phyloP scores from a whole-genome alignment of 2,113 vertebrate species.

The Rhinogobius similis region DNA sequence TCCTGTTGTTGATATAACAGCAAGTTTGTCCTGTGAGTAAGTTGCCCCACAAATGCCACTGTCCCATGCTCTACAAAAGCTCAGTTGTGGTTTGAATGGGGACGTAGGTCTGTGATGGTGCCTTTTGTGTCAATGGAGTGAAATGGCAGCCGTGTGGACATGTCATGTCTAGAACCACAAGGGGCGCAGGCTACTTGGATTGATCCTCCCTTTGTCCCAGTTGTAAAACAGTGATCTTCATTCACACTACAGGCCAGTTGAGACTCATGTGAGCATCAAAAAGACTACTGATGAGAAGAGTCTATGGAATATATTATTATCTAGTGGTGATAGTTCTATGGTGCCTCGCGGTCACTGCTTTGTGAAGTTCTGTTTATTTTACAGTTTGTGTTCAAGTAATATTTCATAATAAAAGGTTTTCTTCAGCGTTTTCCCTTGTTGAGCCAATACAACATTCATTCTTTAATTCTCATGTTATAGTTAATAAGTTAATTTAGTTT shows the following conservation, averaged over 20 bases:
- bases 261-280: conserved; percentile 73
- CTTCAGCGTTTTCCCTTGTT: background rate
- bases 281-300: conserved; percentile 68
- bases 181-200: conserved; percentile 47
- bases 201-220: conserved; percentile 66
- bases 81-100: conserved; percentile 69
- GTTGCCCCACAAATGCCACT: conserved; percentile 23
- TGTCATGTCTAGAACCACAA: conserved; percentile 48
- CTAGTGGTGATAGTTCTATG: background rate
- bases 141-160: conserved; percentile 70
- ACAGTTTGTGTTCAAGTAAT: background rate
- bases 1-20: background rate
- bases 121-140: conserved; percentile 68
- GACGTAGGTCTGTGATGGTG: conserved; percentile 54
- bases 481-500: too few relatives aligned
- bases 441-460: too few relatives aligned
- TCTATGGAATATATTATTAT: conserved; percentile 25
- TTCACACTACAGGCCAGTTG: conserved; percentile 68
- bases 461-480: background rate
- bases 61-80: conserved; percentile 43
- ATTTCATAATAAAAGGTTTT: background rate
- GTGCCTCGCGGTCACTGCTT: background rate
- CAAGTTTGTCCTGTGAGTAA: conserved; percentile 22
- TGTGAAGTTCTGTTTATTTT: background rate
- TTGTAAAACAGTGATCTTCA: conserved; percentile 70